These are phyloP conservation scores for Drosophila pegasa DNA, from an alignment of 2,888 invertebrate genomes.

Conservation along the genomic window DNA sequence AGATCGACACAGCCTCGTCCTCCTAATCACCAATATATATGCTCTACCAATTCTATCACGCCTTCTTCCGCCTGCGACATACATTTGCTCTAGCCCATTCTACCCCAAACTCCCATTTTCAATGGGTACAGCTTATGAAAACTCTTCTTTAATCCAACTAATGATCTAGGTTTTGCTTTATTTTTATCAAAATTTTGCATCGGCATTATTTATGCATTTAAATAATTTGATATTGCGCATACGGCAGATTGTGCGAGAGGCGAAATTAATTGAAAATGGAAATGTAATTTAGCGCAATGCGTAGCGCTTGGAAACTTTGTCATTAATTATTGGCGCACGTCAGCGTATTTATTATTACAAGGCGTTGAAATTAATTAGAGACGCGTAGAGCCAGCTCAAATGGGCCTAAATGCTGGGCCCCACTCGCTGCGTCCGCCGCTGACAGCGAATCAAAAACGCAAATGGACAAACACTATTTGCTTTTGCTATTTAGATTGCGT, in stretches of 20 bases:
- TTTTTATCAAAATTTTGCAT: background rate
- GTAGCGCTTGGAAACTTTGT: slow-evolving; percentile 13
- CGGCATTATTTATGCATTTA: slow-evolving; percentile 2
- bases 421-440: background rate
- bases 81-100: no score
- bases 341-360: slow-evolving; percentile 67
- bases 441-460: slow-evolving; percentile 1
- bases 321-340: slow-evolving; percentile 67
- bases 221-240: slow-evolving; percentile 10
- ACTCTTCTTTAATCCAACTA: background rate
- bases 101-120: no score
- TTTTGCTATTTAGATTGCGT: slow-evolving; percentile 36
- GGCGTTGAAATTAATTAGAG: slow-evolving; percentile 76
- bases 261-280: slow-evolving; percentile 23
- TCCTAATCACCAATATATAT: no score
- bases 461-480: slow-evolving; percentile 16
- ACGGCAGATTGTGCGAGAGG: slow-evolving; percentile 13
- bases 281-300: slow-evolving; percentile 43
- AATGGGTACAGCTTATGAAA: no score
- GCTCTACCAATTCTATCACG: no score
- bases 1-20: no score
- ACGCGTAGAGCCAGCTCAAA: background rate
- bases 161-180: background rate
- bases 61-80: no score
- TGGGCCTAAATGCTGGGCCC: background rate